These are phyloP conservation scores for Sesia bembeciformis DNA, from an alignment of 2,888 invertebrate genomes.

Conservation along the genomic window DNA sequence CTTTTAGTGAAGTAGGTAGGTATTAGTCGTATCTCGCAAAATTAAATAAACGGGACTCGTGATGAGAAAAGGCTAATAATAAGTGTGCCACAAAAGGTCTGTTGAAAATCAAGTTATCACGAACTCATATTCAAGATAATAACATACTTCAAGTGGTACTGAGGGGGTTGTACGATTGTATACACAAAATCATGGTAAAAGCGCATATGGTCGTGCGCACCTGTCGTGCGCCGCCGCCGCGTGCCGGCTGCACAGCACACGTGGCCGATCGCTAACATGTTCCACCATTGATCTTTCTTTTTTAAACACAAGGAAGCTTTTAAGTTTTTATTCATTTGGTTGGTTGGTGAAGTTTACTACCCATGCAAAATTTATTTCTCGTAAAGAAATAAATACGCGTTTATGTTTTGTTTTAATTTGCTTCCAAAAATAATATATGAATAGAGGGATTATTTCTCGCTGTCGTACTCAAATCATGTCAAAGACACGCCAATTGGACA, in stretches of 20 bases:
- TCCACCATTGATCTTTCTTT: slow-evolving; percentile 31
- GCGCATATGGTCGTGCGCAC: slow-evolving; percentile 23
- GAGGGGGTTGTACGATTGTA: slow-evolving; percentile 1
- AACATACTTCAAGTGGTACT: slow-evolving; percentile 3
- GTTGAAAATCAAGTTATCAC: slow-evolving; percentile 4
- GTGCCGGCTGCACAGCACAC: slow-evolving; percentile 38
- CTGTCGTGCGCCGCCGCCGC: slow-evolving; percentile 4
- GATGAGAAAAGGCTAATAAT: neutral
- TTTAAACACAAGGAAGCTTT: slow-evolving; percentile 11
- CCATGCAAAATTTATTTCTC: no score
- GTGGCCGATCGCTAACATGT: slow-evolving; percentile 23
- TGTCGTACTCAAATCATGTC: no score
- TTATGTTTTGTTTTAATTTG: no score
- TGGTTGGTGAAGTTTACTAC: neutral
- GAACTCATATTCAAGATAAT: slow-evolving; percentile 1
- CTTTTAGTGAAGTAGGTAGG: no score
- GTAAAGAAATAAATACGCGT: no score
- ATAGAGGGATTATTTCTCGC: no score
- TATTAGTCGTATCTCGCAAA: no score
- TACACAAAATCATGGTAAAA: slow-evolving; percentile 29
- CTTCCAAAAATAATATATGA: no score
- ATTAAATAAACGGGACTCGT: no score
- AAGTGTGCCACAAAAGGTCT: slow-evolving; percentile 5
- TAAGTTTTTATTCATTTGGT: neutral
- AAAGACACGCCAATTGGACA: no score